These are phyloP conservation scores for Accipiter cooperii DNA, from an alignment of 2,113 vertebrate species.

Conservation along the genomic window DNA sequence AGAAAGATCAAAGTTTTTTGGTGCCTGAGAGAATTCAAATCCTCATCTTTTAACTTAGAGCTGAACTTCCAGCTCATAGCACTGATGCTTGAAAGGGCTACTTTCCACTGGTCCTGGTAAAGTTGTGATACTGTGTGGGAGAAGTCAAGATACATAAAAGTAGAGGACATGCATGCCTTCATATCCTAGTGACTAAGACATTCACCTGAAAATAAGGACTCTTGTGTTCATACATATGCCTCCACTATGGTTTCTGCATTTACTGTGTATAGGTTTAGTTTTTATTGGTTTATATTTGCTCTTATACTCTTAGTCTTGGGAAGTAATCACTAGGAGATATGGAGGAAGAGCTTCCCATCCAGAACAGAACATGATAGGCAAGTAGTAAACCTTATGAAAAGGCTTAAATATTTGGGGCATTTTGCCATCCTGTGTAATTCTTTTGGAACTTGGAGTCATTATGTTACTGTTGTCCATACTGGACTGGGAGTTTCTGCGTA, in stretches of 20 bases:
- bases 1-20: background rate
- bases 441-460: background rate
- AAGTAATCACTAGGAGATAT: background rate
- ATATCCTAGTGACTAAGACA: background rate
- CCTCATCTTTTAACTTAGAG: background rate
- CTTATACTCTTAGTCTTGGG: background rate
- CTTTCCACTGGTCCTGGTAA: background rate
- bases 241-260: background rate
- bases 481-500: background rate
- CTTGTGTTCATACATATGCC: background rate
- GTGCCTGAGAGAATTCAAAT: background rate
- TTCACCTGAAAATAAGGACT: background rate
- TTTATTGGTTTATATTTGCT: background rate
- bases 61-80: background rate
- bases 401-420: background rate
- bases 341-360: background rate
- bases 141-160: background rate
- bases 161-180: background rate
- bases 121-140: background rate
- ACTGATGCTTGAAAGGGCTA: background rate
- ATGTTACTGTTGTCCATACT: background rate
- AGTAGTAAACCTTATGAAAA: background rate
- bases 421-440: background rate
- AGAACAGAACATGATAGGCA: background rate
- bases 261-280: background rate